Evolutionary conservation across 2,797 vertebrate genomes (phyloP).

Genomic region (Otus scops): DNA sequence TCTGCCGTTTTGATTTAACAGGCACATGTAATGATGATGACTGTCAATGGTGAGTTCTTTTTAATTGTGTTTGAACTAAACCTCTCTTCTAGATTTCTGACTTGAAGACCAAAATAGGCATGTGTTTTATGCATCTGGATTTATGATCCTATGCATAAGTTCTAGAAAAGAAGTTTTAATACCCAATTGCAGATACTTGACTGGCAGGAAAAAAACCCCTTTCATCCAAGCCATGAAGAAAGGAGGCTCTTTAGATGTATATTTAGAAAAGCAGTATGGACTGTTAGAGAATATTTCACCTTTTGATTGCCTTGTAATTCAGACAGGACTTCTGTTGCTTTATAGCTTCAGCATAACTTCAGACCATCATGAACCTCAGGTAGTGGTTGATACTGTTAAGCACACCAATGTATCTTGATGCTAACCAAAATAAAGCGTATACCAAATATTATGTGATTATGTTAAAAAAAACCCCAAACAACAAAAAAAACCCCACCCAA

Average conservation of each 20-base stretch:
- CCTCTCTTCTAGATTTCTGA: background rate
- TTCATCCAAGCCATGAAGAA: background rate
- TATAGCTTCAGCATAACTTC: background rate
- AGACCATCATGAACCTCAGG: background rate
- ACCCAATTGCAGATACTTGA: background rate
- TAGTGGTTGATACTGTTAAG: background rate
- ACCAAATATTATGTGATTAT: background rate
- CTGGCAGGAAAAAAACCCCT: background rate
- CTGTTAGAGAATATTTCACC: background rate
- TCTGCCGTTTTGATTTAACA: slow-evolving; percentile 94
- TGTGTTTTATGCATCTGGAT: background rate
- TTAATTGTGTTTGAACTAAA: background rate
- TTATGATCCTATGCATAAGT: background rate
- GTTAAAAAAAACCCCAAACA: background rate
- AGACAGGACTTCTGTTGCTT: background rate
- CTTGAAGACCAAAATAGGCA: background rate
- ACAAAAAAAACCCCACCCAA: background rate
- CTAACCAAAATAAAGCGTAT: background rate
- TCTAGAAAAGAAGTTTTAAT: background rate
- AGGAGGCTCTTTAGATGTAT: background rate
- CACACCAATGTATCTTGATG: background rate
- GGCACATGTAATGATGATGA: slow-evolving; percentile 95
- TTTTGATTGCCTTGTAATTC: background rate
- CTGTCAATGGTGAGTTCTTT: slow-evolving; percentile 87
- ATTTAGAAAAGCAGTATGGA: background rate